Percentiles rank a stretch among this genome's conserved stretches.
These are phyloP conservation scores for Tachysurus vachellii DNA, from an alignment of 2,113 vertebrate genomes.

Conservation along the genomic window DNA sequence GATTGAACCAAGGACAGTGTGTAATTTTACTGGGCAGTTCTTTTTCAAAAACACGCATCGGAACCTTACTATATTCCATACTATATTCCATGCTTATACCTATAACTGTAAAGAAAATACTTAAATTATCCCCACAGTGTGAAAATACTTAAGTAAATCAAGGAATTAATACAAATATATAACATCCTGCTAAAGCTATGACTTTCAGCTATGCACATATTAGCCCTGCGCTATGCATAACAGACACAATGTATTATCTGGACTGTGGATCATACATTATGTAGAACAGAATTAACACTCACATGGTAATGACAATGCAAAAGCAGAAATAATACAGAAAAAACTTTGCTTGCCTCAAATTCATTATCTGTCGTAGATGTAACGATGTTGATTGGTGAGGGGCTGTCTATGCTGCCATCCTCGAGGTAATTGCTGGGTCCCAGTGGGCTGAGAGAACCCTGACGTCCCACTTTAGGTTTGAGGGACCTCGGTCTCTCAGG, in stretches of 20 bases:
- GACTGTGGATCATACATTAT: not conserved
- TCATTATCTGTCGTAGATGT: constrained; percentile 64
- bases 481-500: constrained; percentile 68
- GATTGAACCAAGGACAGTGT: not conserved
- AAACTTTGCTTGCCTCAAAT: constrained; percentile 73
- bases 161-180: too few relatives aligned
- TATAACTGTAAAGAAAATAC: not conserved
- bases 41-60: not conserved
- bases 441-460: constrained; percentile 68
- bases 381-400: constrained; percentile 63
- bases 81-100: not conserved
- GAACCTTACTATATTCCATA: not conserved
- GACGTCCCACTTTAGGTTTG: constrained; percentile 68
- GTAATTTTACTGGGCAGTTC: not conserved
- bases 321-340: constrained; percentile 28
- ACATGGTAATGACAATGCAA: not conserved
- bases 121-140: not conserved
- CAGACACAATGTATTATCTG: too few relatives aligned
- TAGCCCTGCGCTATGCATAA: not conserved
- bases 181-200: not conserved
- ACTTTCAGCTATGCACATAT: not conserved
- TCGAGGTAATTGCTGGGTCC: constrained; percentile 68
- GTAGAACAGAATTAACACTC: not conserved
- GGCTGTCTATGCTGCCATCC: constrained; percentile 64
- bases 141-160: too few relatives aligned